phyloP scores from a whole-genome alignment of 2,797 vertebrate species.

The Steatocranus sp. region DNA sequence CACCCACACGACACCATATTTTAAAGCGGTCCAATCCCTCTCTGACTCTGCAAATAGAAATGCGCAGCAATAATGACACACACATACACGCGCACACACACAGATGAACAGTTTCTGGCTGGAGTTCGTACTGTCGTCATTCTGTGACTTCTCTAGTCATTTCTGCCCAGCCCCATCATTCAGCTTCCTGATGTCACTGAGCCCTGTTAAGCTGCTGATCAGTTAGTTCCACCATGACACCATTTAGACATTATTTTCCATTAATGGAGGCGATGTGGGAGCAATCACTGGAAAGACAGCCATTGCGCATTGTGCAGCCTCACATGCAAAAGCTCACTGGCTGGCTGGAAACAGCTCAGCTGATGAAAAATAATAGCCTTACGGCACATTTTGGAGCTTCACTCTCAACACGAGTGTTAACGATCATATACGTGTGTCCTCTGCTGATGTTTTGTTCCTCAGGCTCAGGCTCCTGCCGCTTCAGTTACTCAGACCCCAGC shows the following conservation, averaged over 20 bases:
- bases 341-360: constrained; percentile 12
- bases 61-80: neutral
- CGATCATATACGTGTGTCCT: neutral
- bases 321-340: neutral
- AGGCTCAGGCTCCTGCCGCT: constrained; percentile 95
- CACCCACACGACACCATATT: constrained; percentile 1
- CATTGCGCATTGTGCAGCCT: neutral
- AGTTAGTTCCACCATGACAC: constrained; percentile 28
- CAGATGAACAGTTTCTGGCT: neutral
- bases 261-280: neutral
- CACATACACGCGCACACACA: neutral
- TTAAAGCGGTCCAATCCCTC: neutral
- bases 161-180: neutral
- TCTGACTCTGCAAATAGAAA: neutral
- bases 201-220: constrained; percentile 29
- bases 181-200: neutral
- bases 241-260: constrained; percentile 36
- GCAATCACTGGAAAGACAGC: neutral
- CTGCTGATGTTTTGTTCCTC: constrained; percentile 37
- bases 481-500: constrained; percentile 93
- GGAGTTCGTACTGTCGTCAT: neutral
- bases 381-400: neutral
- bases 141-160: neutral
- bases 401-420: neutral
- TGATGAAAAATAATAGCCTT: neutral